Base-by-base conservation (phyloP, 2,888 invertebrate species). In the Tetanocera ferruginea region DNA sequence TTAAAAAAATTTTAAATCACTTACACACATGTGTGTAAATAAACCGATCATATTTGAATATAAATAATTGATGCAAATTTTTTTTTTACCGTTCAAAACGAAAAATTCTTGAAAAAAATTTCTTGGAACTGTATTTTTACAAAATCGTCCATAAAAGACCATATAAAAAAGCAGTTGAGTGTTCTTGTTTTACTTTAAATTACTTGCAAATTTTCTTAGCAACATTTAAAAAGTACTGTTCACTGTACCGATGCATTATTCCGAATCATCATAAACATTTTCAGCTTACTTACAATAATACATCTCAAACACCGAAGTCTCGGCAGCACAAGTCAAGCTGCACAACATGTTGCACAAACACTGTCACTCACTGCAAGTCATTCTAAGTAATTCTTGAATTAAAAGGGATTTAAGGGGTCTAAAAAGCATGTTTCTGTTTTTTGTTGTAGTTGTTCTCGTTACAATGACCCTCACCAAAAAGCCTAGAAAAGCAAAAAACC, bases 291-390 rank as follows among this genome's bases (percentile, higher is more conserved):
- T 72, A 23, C 72, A 57, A 57, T 72, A 57, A 57, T 19, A 8
- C 19, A 34, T 66, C 23, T 23, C 34, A 17, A 8, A 5, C 66
- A 37, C 19, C 19, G 11, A 28, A 25, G 25, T 60, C 43, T 11
- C 43, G 43, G 43, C 43, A 43, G 55, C 55, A 55, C 19, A 55
- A 19, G 23, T 19, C 55, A 55, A 28, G 31, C 31, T 25, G 11
- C 19, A 51, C 37, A 66, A 67, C 67, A 75, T 75, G 66, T 75
- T 75, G 75, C 75, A 66, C 31, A 66, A 75, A 75, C 23, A 17
- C 75, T 34, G 66, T 57, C 55, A 51, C 23, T 37, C 34, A 57
- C 43, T 23, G 69, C 19, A 28, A 69, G 25, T 43, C 51, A 69
- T 49, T 51, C 17, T 14, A 55, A 55, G 55, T 55, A n/a, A 19